These are phyloP conservation scores for Myzus persicae DNA, from an alignment of 1,140 invertebrate genomes.

Conservation along the genomic window DNA sequence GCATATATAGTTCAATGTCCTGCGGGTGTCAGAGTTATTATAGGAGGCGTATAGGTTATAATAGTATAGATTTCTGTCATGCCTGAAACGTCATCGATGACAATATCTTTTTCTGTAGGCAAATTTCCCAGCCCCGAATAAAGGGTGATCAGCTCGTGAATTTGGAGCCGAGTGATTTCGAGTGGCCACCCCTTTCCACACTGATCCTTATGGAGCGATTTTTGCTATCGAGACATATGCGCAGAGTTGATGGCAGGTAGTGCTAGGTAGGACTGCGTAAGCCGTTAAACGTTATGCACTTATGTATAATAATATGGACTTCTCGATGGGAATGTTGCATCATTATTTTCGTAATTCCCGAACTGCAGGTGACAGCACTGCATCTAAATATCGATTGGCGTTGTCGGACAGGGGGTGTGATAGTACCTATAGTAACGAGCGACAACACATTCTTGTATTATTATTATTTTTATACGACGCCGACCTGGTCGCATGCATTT, in stretches of 20 bases:
- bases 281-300: neutral
- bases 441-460: neutral
- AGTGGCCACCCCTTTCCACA: rapidly evolving
- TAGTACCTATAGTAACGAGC: conserved; percentile 9
- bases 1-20: too few species aligned
- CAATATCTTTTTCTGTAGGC: neutral
- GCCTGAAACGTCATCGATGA: neutral
- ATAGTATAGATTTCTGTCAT: too few species aligned
- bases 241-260: neutral
- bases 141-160: neutral
- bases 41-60: too few species aligned
- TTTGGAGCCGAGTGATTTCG: too few species aligned
- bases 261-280: neutral
- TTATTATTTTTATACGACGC: conserved; percentile 4
- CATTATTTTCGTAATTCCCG: neutral
- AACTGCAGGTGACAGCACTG: neutral
- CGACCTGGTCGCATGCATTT: neutral
- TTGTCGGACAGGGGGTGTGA: neutral
- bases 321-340: neutral
- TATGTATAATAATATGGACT: too few species aligned
- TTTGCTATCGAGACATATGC: neutral
- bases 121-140: too few species aligned
- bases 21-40: too few species aligned
- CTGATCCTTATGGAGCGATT: neutral
- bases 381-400: neutral